Evolutionary conservation across 2,888 invertebrate genomes (phyloP).

Genomic region (Epistrophella euchroma): DNA sequence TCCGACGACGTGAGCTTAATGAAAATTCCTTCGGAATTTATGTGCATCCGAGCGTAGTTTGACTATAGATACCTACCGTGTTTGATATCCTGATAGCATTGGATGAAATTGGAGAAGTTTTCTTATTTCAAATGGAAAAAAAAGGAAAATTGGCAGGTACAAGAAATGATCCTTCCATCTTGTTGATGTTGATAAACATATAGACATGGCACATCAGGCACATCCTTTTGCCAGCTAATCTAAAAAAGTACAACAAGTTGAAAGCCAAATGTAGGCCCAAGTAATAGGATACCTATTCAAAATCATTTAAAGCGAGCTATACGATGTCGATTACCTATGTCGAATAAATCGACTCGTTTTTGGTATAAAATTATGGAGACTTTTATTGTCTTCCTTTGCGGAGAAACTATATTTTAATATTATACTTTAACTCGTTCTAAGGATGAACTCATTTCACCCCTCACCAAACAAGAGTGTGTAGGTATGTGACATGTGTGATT

Average conservation of each 20-base stretch:
- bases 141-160: conserved; percentile 20
- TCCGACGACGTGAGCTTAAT: conserved; percentile 65
- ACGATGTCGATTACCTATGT: not conserved
- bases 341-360: not conserved
- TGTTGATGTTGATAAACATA: conserved; percentile 28
- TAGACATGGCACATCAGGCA: conserved; percentile 18
- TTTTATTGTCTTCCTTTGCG: not conserved
- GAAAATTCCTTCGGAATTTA: conserved; percentile 72
- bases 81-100: conserved; percentile 54
- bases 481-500: conserved; percentile 9
- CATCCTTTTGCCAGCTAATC: conserved; percentile 60
- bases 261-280: conserved; percentile 56
- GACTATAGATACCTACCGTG: conserved; percentile 71
- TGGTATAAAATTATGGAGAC: not conserved
- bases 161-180: conserved; percentile 19
- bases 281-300: conserved; percentile 69
- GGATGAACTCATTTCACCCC: conserved; percentile 17
- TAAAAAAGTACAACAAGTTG: conserved; percentile 48
- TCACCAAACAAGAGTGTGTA: not conserved
- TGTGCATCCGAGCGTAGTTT: conserved; percentile 73
- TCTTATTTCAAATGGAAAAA: conserved; percentile 40
- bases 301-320: conserved; percentile 43
- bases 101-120: conserved; percentile 60
- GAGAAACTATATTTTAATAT: not conserved
- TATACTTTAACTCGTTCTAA: not conserved